Base-by-base conservation (phyloP, 2,797 vertebrate species). In the Poecilia picta region DNA sequence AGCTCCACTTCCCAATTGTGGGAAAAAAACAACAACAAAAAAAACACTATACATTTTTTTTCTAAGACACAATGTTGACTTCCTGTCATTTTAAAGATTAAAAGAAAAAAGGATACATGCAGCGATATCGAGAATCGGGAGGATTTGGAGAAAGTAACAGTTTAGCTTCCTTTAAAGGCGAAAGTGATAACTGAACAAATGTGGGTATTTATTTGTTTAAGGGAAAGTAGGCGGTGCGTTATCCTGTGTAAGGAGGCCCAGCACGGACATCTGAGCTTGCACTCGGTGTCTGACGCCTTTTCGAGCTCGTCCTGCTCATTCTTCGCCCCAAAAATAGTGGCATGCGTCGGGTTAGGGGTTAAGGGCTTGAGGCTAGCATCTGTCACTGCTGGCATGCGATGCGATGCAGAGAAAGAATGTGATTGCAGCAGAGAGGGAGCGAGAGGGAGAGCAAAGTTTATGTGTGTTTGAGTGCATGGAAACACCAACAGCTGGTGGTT, bases 401-500 rank as follows among this genome's bases (percentile, higher is more conserved):
- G 90, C 91, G 94, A 94, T 87, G 93, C 93, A 89, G 91, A 89
- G 93, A 93, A 89, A 90, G 96, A 97, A 98, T 97, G 97, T 85
- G 91, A 97, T 94, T 94, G 84, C 83, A 74, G 86, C 78, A 64
- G 79, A 82, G 81, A 83, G 84, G 83, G 86, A 76, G 80, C 72
- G 78, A 87, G 55, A 18, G 85, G 62, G 91, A 89, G 89, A 90
- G 88, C 78, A 53, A 80, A 81, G 85, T 72, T 70, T 78, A 78
- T 79, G 72, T 53, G 72, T 53, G 74, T 83, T 82, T 77, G 81
- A 74, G 83, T 45, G 95, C 89, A 86, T 95, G 91, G 96, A 97
- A 98, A 97, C 96, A 93, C 95, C 94, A 97, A 96, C 97, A 98
- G 97, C 97, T 98, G 97, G 96, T 94, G 87, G 82, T 91, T 90